Percentiles rank a stretch among this genome's conserved stretches.
Conservation (phyloP, 1,140 invertebrate species). For the Cydia splendana region DNA sequence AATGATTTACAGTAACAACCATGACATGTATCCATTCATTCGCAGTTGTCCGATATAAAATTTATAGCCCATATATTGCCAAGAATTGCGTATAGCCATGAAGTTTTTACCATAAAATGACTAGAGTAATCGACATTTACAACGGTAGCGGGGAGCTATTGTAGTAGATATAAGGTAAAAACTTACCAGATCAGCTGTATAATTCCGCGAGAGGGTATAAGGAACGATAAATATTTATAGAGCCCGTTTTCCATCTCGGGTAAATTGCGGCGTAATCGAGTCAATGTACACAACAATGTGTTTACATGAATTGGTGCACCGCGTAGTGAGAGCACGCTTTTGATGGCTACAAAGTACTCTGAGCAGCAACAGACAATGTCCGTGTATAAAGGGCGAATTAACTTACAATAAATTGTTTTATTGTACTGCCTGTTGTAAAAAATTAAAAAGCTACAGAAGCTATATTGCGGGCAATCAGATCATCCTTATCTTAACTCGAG, state of each 20-base stretch:
- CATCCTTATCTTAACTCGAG: slow-evolving; percentile 14
- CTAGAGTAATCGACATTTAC: slow-evolving; percentile 41
- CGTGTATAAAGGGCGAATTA: slow-evolving; percentile 66
- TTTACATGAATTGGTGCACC: slow-evolving; percentile 50
- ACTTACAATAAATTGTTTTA: slow-evolving; percentile 69
- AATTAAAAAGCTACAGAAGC: slow-evolving; percentile 36
- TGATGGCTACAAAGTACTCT: slow-evolving; percentile 58
- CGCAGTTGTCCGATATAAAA: slow-evolving; percentile 46
- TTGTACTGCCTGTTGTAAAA: slow-evolving; percentile 58
- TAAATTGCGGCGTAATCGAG: slow-evolving; percentile 71
- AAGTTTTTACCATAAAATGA: slow-evolving; percentile 42
- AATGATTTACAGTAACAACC: slow-evolving; percentile 37
- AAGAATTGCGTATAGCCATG: slow-evolving; percentile 37
- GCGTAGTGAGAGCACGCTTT: neutral
- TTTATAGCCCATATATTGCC: slow-evolving; percentile 46
- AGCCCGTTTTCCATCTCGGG: slow-evolving; percentile 60
- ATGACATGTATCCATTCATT: slow-evolving; percentile 44
- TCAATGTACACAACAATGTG: slow-evolving; percentile 67
- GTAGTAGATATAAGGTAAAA: slow-evolving; percentile 54
- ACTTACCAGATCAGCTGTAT: slow-evolving; percentile 54
- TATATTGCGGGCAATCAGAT: slow-evolving; percentile 28
- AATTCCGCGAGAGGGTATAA: slow-evolving; percentile 56
- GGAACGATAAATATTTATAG: slow-evolving; percentile 75
- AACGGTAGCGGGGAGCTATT: slow-evolving; percentile 52
- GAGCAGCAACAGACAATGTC: slow-evolving; percentile 50